A percentile compares a stretch with the other conserved stretches of the same genome.
These are phyloP conservation scores for Zapornia atra DNA, from an alignment of 2,113 vertebrate species.

Conservation along the genomic window DNA sequence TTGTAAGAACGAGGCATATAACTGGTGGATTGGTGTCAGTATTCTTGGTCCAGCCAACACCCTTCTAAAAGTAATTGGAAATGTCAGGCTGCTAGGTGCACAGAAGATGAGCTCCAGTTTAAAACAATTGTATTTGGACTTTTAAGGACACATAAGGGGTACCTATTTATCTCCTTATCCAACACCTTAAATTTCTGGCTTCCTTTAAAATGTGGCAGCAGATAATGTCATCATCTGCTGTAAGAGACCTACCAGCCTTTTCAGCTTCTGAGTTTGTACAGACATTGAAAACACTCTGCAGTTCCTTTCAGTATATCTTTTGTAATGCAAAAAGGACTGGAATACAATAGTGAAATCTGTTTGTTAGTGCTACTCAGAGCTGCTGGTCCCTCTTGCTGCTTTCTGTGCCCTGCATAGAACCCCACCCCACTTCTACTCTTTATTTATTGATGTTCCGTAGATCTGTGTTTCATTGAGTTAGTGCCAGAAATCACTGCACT, in stretches of 20 bases:
- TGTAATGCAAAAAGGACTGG: background rate
- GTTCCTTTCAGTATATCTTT: background rate
- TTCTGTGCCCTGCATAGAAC: background rate
- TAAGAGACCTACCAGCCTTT: background rate
- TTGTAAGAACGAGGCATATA: background rate
- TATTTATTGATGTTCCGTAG: background rate
- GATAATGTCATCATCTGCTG: background rate
- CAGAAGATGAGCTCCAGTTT: background rate
- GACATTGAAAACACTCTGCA: background rate
- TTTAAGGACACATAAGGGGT: background rate
- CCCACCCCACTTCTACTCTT: background rate
- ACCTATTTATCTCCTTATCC: background rate
- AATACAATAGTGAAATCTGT: conserved; percentile 12
- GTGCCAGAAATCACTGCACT: background rate
- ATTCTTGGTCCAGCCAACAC: background rate
- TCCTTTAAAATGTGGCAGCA: background rate
- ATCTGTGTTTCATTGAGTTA: background rate
- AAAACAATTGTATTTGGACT: background rate
- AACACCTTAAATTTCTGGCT: background rate
- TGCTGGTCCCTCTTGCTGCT: background rate
- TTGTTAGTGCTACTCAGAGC: background rate
- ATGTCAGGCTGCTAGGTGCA: background rate
- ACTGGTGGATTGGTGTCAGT: background rate
- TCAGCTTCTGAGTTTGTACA: background rate
- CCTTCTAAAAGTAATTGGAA: background rate